These are phyloP conservation scores for Caenorhabditis zanzibari DNA, from an alignment of 2,888 invertebrate species.

Conservation along the genomic window DNA sequence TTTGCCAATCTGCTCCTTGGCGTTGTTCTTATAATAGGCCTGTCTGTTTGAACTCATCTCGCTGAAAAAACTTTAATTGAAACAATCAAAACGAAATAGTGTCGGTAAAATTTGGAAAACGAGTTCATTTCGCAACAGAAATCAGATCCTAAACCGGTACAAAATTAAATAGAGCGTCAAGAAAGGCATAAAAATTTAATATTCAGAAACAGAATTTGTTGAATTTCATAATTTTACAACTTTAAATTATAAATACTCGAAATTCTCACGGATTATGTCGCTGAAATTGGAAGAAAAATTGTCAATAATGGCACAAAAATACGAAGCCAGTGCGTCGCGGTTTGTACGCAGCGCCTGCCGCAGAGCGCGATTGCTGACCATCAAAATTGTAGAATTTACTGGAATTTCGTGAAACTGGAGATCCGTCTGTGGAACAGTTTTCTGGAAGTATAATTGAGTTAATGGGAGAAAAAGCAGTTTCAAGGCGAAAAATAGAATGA, in stretches of 20 bases:
- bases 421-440: neutral
- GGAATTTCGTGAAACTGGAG: neutral
- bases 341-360: slow-evolving; percentile 33
- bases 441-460: too few relatives aligned
- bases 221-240: neutral
- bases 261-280: slow-evolving; percentile 3
- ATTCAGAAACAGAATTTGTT: neutral
- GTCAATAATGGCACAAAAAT: slow-evolving; percentile 39
- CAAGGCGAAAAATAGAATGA: too few relatives aligned
- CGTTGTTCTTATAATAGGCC: slow-evolving; percentile 94
- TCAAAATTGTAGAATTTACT: neutral
- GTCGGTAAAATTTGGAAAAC: neutral
- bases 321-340: slow-evolving; percentile 41
- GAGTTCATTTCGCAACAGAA: slow-evolving; percentile 21
- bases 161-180: neutral
- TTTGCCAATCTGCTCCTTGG: slow-evolving; percentile 95
- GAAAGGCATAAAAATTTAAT: too few relatives aligned
- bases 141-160: neutral
- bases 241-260: slow-evolving; percentile 4
- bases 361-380: slow-evolving; percentile 38
- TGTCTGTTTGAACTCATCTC: slow-evolving; percentile 69
- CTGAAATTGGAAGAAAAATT: neutral
- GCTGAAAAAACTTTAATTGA: slow-evolving; percentile 32
- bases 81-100: neutral
- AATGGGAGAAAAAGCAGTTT: too few relatives aligned